Percentiles rank a stretch among this genome's conserved stretches.
These are phyloP conservation scores for Callopanchax toddi DNA, from an alignment of 2,113 vertebrate genomes.

Conservation along the genomic window DNA sequence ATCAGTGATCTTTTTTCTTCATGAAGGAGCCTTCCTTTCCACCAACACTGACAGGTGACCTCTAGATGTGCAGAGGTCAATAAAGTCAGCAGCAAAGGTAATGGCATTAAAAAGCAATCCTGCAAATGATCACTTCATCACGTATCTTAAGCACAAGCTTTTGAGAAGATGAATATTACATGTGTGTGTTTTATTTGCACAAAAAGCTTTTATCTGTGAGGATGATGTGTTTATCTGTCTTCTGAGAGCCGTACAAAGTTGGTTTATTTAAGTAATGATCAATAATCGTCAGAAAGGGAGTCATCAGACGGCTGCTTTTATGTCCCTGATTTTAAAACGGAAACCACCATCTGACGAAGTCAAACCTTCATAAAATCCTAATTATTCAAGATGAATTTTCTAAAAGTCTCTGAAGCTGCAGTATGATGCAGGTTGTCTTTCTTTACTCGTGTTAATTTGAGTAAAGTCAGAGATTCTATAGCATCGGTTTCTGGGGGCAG, in stretches of 20 bases:
- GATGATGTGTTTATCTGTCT: constrained; percentile 14
- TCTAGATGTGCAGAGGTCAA: not conserved
- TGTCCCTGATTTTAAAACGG: constrained; percentile 17
- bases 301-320: constrained; percentile 22
- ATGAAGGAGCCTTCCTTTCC: not conserved
- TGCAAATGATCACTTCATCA: not conserved
- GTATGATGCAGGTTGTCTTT: not conserved
- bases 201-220: constrained; percentile 16
- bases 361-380: not conserved
- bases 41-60: constrained; percentile 35
- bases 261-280: constrained; percentile 43
- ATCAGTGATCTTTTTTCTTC: too few relatives aligned
- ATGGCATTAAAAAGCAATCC: not conserved
- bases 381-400: constrained; percentile 8
- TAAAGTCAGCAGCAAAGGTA: not conserved
- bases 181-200: constrained; percentile 10
- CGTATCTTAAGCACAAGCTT: constrained; percentile 11
- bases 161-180: constrained; percentile 12
- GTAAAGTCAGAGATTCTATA: too few relatives aligned
- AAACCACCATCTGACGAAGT: constrained; percentile 1
- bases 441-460: not conserved
- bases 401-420: too few relatives aligned
- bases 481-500: not conserved
- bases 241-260: constrained; percentile 11
- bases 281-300: constrained; percentile 1